Conservation (phyloP, 2,797 vertebrate species). For the Platyrinchus mystaceus region DNA sequence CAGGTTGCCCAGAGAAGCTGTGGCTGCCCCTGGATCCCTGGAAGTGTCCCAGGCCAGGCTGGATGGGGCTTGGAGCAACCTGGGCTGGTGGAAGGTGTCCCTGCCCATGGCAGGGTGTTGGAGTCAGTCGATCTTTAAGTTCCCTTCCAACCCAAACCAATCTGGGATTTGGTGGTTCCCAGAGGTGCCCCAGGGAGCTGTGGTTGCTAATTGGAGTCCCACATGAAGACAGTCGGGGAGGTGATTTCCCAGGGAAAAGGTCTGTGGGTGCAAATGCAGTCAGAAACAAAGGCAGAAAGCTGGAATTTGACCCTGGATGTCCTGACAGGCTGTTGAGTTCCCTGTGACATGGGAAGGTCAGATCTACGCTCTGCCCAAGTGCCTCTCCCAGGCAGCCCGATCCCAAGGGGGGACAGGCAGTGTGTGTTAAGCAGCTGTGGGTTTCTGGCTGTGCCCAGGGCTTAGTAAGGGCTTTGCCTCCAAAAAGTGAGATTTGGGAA, state of each 20-base stretch:
- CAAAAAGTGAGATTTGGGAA: not conserved
- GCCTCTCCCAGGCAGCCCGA: not conserved
- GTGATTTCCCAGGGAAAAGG: not conserved
- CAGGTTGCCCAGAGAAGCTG: not conserved
- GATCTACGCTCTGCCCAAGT: not conserved
- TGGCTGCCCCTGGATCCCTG: not conserved
- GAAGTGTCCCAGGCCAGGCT: not conserved
- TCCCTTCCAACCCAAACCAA: not conserved
- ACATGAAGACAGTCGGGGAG: not conserved
- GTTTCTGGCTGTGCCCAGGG: not conserved
- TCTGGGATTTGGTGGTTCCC: not conserved
- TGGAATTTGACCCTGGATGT: not conserved
- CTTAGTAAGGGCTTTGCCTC: not conserved
- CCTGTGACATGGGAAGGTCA: not conserved
- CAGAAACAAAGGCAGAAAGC: not conserved
- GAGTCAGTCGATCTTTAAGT: too few relatives aligned
- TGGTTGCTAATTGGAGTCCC: not conserved
- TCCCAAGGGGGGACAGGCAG: not conserved
- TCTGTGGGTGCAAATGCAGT: not conserved
- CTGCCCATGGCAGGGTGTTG: not conserved
- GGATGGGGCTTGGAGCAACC: not conserved
- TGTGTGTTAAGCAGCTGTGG: not conserved
- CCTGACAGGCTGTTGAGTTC: not conserved
- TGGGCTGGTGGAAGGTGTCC: rapidly evolving
- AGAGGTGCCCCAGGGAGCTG: not conserved